phyloP scores from a whole-genome alignment of 1,140 invertebrate species.

The Hypsibius dujardini region DNA sequence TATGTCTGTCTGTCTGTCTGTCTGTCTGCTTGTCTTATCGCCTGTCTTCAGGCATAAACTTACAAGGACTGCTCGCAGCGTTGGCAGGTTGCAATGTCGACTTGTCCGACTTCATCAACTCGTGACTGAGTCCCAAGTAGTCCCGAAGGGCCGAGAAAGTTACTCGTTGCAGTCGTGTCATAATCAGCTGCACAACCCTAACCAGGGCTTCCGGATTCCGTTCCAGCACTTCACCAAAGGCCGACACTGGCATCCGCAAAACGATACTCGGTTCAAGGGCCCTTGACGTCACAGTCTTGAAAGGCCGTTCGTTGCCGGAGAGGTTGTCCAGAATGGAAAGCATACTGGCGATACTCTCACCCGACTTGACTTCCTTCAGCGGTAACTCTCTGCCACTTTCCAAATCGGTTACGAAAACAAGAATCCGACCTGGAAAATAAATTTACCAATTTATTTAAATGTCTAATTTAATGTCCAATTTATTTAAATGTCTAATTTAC shows the following conservation, averaged over 20 bases:
- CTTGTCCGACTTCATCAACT: conserved; percentile 51
- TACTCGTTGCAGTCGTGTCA: conserved; percentile 87
- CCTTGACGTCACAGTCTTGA: conserved; percentile 74
- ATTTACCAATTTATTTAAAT: too few species aligned
- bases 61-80: neutral
- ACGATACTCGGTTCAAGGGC: conserved; percentile 71
- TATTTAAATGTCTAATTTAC: too few species aligned
- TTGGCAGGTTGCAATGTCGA: neutral
- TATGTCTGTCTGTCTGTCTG: too few species aligned
- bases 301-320: conserved; percentile 38
- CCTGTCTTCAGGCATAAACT: too few species aligned
- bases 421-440: neutral
- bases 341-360: conserved; percentile 84
- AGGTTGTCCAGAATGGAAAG: conserved; percentile 90
- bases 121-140: conserved; percentile 71
- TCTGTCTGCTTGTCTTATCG: too few species aligned
- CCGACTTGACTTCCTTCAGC: conserved; percentile 73
- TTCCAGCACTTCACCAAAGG: conserved; percentile 44
- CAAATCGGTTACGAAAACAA: neutral
- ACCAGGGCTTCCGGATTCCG: conserved; percentile 86
- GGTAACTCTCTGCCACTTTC: conserved; percentile 38
- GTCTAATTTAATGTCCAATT: too few species aligned
- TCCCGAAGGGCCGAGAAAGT: conserved; percentile 94
- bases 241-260: conserved; percentile 70
- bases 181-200: conserved; percentile 88